Evolutionary conservation across 2,113 vertebrate species (phyloP).

Genomic region (Noturus placidus): DNA sequence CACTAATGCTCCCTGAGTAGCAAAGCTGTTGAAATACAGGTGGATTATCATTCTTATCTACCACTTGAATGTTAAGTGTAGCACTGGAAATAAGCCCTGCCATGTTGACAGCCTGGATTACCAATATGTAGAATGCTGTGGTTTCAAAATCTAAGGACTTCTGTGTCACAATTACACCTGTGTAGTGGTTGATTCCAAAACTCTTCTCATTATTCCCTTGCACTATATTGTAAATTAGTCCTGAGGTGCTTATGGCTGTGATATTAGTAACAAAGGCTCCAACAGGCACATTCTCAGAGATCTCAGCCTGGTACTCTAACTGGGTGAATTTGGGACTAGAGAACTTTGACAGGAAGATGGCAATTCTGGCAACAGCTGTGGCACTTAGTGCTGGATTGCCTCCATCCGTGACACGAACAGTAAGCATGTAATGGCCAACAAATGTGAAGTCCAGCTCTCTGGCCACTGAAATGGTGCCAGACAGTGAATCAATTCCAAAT

Average conservation of each 20-base stretch:
- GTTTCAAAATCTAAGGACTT: slow-evolving; percentile 85
- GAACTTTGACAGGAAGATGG: slow-evolving; percentile 86
- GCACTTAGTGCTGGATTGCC: slow-evolving; percentile 87
- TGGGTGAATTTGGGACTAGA: slow-evolving; percentile 88
- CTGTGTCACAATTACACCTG: slow-evolving; percentile 87
- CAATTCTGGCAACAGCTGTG: slow-evolving; percentile 84
- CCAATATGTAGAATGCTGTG: slow-evolving; percentile 79
- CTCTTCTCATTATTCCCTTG: slow-evolving; percentile 78
- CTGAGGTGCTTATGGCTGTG: slow-evolving; percentile 86
- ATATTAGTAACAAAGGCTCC: slow-evolving; percentile 84
- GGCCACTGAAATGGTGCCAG: slow-evolving; percentile 85
- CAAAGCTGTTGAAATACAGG: slow-evolving; percentile 85
- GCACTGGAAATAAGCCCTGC: slow-evolving; percentile 85
- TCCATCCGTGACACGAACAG: slow-evolving; percentile 84
- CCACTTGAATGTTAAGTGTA: slow-evolving; percentile 83
- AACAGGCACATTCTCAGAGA: slow-evolving; percentile 85
- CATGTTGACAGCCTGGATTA: slow-evolving; percentile 87
- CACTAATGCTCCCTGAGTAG: slow-evolving; percentile 84
- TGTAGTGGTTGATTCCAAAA: slow-evolving; percentile 89
- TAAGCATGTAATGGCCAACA: slow-evolving; percentile 87
- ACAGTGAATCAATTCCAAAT: slow-evolving; percentile 87
- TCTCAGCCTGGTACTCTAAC: slow-evolving; percentile 90
- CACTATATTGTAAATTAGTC: slow-evolving; percentile 84
- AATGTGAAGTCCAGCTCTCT: slow-evolving; percentile 84
- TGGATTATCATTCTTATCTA: slow-evolving; percentile 89